Conservation (phyloP, 2,797 vertebrate genomes). For the Argyrosomus regius region DNA sequence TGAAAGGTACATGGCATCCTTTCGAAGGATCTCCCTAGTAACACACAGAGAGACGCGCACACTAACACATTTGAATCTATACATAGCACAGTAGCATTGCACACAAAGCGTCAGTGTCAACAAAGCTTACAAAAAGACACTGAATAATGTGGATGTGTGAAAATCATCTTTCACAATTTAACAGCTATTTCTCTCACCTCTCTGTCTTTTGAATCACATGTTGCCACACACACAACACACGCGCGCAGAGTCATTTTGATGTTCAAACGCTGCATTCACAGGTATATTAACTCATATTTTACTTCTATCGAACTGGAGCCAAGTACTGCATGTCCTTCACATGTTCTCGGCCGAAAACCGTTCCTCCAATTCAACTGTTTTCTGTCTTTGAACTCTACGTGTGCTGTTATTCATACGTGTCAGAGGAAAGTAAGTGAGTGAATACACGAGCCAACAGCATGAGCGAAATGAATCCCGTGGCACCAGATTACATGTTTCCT, state of each 20-base stretch:
- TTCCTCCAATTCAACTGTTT: background rate
- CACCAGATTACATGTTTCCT: constrained; percentile 16
- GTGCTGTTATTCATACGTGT: background rate
- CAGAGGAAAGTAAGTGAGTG: background rate
- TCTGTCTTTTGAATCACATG: constrained; percentile 6
- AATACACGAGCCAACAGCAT: constrained; percentile 15
- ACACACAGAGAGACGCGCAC: background rate
- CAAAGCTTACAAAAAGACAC: background rate
- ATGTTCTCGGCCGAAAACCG: background rate
- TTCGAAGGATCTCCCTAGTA: background rate
- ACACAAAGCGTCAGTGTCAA: background rate
- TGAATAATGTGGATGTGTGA: constrained; percentile 32
- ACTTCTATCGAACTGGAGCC: background rate
- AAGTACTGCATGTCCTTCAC: constrained; percentile 14
- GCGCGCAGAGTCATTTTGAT: background rate
- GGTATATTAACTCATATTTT: background rate
- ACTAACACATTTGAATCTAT: background rate
- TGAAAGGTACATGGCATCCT: background rate
- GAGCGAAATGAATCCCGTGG: constrained; percentile 8
- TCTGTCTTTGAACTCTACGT: constrained; percentile 2
- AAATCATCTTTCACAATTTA: constrained; percentile 31
- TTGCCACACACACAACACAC: background rate
- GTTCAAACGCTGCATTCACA: constrained; percentile 12
- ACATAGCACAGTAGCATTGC: background rate
- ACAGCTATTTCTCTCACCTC: constrained; percentile 31